Evolutionary conservation across 2,113 vertebrate species (phyloP), one percentile per base, ranked within the genome.

Genomic region (Meleagris gallopavo): DNA sequence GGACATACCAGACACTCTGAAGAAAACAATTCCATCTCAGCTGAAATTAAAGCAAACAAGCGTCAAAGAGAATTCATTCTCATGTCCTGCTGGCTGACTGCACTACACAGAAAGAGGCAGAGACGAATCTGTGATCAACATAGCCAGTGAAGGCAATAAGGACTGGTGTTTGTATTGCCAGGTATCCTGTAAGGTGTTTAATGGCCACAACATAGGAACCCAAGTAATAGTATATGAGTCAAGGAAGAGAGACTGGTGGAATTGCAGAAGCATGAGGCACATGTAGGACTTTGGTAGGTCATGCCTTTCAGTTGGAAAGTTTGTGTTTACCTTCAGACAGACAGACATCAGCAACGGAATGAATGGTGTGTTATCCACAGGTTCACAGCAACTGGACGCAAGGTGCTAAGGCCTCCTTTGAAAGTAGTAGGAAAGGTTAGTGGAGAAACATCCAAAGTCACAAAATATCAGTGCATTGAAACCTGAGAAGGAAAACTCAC

Each of bases 251-350:
- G n/a, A 41, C 32, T 30, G 12, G 7, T 38, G 25, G 5, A 16
- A n/a, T 29, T 61, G 6, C 17, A 48, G 25, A 34, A 77, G 5
- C 30, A 66, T n/a, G 29, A 34, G 13, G 30, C 4, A 4, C 13
- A 15, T 34, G 29, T 41, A 45, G 41, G 18, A 80, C 40, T 46
- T 22, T 40, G 8, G 25, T 29, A 64, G 38, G 30, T 67, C 9
- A 55, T 1, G 30, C 9, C 6, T 9, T 20, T 61, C 20, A 66
- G 12, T 0, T 29, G 20, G 20, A n/a, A 40, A 16, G 13, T 46
- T 38, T 27, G 30, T 10, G 50, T 25, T 10, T 22, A 11, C 21
- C 10, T 81, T 58, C 55, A 57, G 66, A 45, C 11, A 76, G 34
- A 25, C 2, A 50, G 72, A 25, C 1, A 27, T 5, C 75, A 41